phyloP scores from a whole-genome alignment of 2,888 invertebrate species.

The Rapana venosa region DNA sequence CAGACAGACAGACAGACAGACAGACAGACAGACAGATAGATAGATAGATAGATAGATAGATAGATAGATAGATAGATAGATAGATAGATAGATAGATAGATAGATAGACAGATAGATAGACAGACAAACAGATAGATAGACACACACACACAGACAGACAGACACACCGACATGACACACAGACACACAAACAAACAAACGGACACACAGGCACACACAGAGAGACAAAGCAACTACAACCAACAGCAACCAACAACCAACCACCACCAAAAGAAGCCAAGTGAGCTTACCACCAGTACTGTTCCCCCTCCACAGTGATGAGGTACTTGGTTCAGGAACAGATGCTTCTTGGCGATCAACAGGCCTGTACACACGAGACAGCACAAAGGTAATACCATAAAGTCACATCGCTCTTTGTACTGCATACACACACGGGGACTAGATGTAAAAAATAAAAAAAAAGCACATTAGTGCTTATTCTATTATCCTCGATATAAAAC shows the following conservation, averaged over 20 bases:
- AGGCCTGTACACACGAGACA: constrained; percentile 80
- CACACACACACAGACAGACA: background rate
- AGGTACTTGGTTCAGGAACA: constrained; percentile 79
- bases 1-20: background rate
- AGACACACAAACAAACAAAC: background rate
- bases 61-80: background rate
- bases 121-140: background rate
- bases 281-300: constrained; percentile 80
- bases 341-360: constrained; percentile 82
- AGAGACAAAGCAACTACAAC: background rate
- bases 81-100: background rate
- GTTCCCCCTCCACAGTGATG: constrained; percentile 81
- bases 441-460: too few species aligned
- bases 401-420: background rate
- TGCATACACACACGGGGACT: background rate
- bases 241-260: background rate
- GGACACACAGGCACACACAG: background rate
- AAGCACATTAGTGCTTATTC: too few species aligned
- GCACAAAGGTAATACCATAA: too few species aligned
- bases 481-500: too few species aligned
- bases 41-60: background rate
- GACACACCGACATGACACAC: background rate
- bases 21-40: background rate
- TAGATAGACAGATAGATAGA: background rate
- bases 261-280: background rate